Evolutionary conservation across 2,888 invertebrate genomes (phyloP).

Genomic region (Lasioglossum oenotherae): DNA sequence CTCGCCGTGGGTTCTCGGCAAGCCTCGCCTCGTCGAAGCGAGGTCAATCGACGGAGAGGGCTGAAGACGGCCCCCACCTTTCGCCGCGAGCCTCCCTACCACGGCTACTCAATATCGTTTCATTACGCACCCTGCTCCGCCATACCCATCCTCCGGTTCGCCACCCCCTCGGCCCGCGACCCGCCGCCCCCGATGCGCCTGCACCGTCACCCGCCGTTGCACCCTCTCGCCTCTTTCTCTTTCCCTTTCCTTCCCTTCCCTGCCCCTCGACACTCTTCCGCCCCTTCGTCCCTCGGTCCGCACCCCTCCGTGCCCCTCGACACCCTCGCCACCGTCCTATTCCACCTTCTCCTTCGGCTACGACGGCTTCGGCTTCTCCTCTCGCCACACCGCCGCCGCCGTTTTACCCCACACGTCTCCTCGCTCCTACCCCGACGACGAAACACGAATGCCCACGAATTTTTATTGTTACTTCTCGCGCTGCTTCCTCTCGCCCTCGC

Average conservation of each 20-base stretch:
- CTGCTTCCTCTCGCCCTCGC: slow-evolving; percentile 68
- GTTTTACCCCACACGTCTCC: slow-evolving; percentile 51
- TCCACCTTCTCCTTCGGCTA: slow-evolving; percentile 40
- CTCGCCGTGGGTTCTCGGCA: slow-evolving; percentile 60
- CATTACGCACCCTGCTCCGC: slow-evolving; percentile 81
- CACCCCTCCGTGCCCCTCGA: slow-evolving; percentile 28
- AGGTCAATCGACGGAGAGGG: slow-evolving; percentile 83
- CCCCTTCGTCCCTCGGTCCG: slow-evolving; percentile 48
- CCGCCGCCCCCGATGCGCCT: slow-evolving; percentile 57
- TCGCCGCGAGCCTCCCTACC: slow-evolving; percentile 70
- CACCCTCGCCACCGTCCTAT: slow-evolving; percentile 39
- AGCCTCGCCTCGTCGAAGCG: slow-evolving; percentile 78
- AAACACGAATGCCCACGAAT: slow-evolving; percentile 83
- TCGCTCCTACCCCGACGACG: slow-evolving; percentile 74
- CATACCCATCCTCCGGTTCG: slow-evolving; percentile 53
- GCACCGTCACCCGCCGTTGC: slow-evolving; percentile 52
- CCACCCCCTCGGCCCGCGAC: slow-evolving; percentile 44
- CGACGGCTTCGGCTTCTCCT: slow-evolving; percentile 64
- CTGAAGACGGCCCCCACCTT: slow-evolving; percentile 75
- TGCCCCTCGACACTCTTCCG: slow-evolving; percentile 31
- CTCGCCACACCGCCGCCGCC: slow-evolving; percentile 41
- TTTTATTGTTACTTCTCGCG: slow-evolving; percentile 83
- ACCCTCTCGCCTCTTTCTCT: slow-evolving; percentile 46
- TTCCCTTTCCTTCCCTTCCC: slow-evolving; percentile 21
- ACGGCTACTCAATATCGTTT: slow-evolving; percentile 83